A percentile compares a stretch with the other conserved stretches of the same genome.
Evolutionary conservation across 2,113 vertebrate genomes (phyloP).

Genomic region (Dascyllus trimaculatus): DNA sequence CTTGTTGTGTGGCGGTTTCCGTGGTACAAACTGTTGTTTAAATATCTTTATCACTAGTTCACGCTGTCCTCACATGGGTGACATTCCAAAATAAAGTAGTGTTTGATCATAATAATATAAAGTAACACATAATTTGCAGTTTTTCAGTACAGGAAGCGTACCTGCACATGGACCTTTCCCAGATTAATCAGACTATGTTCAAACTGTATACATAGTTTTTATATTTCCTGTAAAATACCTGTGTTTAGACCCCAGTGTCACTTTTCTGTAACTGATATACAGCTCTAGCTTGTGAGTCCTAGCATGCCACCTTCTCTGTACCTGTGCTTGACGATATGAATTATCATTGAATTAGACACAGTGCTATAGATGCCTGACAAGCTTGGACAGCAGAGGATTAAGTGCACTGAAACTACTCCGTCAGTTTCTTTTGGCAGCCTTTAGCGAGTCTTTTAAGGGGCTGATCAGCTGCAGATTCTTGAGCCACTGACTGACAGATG

Average conservation of each 20-base stretch:
- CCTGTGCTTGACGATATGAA: neutral
- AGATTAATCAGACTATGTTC: too few relatives aligned
- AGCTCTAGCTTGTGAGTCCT: neutral
- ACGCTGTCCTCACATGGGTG: too few relatives aligned
- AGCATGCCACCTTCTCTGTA: neutral
- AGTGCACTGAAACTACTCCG: conserved; percentile 18
- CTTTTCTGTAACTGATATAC: neutral
- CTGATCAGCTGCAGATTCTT: conserved; percentile 39
- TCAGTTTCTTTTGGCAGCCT: conserved; percentile 30
- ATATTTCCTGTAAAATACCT: neutral
- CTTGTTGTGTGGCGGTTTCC: too few relatives aligned
- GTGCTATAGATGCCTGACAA: neutral
- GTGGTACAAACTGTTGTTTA: too few relatives aligned
- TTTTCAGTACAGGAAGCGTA: too few relatives aligned
- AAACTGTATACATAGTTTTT: neutral
- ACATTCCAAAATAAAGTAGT: too few relatives aligned
- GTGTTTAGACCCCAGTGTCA: neutral
- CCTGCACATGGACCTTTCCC: too few relatives aligned
- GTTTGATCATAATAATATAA: too few relatives aligned
- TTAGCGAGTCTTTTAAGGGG: conserved; percentile 18
- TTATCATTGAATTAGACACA: too few relatives aligned
- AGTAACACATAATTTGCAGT: too few relatives aligned
- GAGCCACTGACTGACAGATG: conserved; percentile 58
- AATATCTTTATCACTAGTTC: too few relatives aligned
- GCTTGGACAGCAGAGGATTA: conserved; percentile 28